These are phyloP conservation scores for Escarpia spicata DNA, from an alignment of 2,888 invertebrate species.

Conservation along the genomic window DNA sequence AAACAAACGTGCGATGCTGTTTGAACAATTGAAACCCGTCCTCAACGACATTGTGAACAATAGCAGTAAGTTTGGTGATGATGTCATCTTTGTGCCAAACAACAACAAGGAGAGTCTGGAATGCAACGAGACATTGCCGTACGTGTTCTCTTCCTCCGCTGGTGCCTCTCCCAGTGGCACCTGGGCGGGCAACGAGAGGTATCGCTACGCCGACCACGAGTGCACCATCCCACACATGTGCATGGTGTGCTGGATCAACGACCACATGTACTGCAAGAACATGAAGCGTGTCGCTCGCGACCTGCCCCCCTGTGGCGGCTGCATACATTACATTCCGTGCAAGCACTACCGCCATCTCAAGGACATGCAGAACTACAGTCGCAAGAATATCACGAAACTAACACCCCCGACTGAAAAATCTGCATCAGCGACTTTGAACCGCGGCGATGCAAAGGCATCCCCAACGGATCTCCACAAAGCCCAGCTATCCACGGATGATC, in stretches of 20 bases:
- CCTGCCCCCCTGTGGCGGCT: constrained; percentile 34
- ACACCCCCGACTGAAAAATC: not conserved
- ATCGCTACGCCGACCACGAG: constrained; percentile 18
- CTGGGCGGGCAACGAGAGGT: constrained; percentile 14
- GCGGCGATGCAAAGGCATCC: not conserved
- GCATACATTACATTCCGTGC: constrained; percentile 39
- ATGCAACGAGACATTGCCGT: constrained; percentile 20
- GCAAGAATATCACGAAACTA: not conserved
- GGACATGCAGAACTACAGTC: not conserved
- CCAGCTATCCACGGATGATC: constrained; percentile 18
- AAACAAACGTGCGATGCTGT: not conserved
- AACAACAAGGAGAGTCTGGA: constrained; percentile 20
- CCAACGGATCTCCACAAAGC: not conserved
- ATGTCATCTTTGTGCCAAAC: not conserved
- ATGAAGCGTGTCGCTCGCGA: constrained; percentile 37
- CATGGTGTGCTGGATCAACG: constrained; percentile 39
- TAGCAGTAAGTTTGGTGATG: not conserved
- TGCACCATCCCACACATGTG: constrained; percentile 41
- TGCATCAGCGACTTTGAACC: not conserved
- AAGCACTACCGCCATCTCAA: constrained; percentile 32
- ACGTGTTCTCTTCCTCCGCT: not conserved
- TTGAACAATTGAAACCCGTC: constrained; percentile 23
- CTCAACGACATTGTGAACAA: constrained; percentile 17
- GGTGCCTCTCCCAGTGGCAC: constrained; percentile 25
- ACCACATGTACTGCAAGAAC: constrained; percentile 42